phyloP scores from a whole-genome alignment of 2,888 invertebrate genomes.

The Chrysolina americana region DNA sequence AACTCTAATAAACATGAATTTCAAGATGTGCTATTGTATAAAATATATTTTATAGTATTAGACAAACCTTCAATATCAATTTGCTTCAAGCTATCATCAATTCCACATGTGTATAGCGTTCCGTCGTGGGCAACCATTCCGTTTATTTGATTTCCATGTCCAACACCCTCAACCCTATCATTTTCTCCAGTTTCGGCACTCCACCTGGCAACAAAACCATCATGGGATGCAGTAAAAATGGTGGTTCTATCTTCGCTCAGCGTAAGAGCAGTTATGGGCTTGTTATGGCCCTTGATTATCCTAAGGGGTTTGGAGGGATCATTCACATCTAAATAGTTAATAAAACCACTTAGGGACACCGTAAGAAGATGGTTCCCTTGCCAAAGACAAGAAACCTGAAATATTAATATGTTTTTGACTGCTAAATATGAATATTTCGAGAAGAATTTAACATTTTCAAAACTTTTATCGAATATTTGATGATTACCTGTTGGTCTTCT shows the following conservation, averaged over 20 bases:
- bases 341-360: conserved; percentile 95
- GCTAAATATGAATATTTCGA: neutral
- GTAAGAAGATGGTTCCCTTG: conserved; percentile 86
- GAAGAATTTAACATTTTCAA: neutral
- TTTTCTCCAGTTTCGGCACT: conserved; percentile 87
- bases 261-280: conserved; percentile 93
- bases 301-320: conserved; percentile 86
- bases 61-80: conserved; percentile 72
- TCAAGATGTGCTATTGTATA: too few species aligned
- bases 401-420: neutral
- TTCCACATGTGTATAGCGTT: conserved; percentile 88
- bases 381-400: conserved; percentile 92
- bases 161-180: conserved; percentile 84
- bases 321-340: conserved; percentile 92
- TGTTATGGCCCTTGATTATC: conserved; percentile 96
- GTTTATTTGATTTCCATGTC: conserved; percentile 97
- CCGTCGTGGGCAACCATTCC: conserved; percentile 84
- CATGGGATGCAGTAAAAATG: conserved; percentile 94
- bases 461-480: neutral
- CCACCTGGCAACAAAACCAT: conserved; percentile 91
- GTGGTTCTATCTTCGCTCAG: conserved; percentile 81
- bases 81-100: conserved; percentile 91
- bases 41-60: too few species aligned
- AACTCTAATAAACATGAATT: too few species aligned
- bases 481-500: conserved; percentile 84